Evolutionary conservation across 2,797 vertebrate genomes (phyloP).

Genomic region (Sebastolobus altivelis): DNA sequence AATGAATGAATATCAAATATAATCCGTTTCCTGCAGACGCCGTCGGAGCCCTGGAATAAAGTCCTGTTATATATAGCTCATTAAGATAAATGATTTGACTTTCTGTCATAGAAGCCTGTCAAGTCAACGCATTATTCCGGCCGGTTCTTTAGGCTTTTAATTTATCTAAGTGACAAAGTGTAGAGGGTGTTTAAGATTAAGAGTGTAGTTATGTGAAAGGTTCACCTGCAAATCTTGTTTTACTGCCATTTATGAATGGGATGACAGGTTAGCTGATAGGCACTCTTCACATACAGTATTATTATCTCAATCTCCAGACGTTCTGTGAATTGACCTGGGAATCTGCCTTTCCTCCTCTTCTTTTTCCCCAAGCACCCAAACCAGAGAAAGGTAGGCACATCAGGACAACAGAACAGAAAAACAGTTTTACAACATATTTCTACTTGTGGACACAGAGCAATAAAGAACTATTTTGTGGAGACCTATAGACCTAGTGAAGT

Average conservation of each 20-base stretch:
- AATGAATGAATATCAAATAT: constrained; percentile 50
- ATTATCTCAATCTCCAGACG: constrained; percentile 60
- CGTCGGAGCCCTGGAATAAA: constrained; percentile 55
- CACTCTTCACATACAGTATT: constrained; percentile 61
- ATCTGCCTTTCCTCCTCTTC: constrained; percentile 84
- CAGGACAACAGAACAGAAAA: constrained; percentile 80
- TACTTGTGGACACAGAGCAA: constrained; percentile 88
- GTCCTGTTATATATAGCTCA: constrained; percentile 64
- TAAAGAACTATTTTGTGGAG: constrained; percentile 87
- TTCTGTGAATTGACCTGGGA: constrained; percentile 77
- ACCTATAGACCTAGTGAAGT: constrained; percentile 86
- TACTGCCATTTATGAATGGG: constrained; percentile 79
- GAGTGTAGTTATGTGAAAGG: constrained; percentile 69
- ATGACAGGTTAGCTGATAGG: constrained; percentile 75
- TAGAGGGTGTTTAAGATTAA: constrained; percentile 69
- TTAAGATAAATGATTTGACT: constrained; percentile 75
- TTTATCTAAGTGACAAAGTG: constrained; percentile 65
- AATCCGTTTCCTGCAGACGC: constrained; percentile 59
- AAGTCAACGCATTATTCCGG: constrained; percentile 64
- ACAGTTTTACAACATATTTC: constrained; percentile 80
- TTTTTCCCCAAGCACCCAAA: constrained; percentile 76
- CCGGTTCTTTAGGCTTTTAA: constrained; percentile 71
- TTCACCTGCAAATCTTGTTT: constrained; percentile 81
- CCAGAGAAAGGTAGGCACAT: constrained; percentile 80
- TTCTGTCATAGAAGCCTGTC: constrained; percentile 65